Base-by-base conservation (phyloP, 2,113 vertebrate species). In the Tonatia bakeri region DNA sequence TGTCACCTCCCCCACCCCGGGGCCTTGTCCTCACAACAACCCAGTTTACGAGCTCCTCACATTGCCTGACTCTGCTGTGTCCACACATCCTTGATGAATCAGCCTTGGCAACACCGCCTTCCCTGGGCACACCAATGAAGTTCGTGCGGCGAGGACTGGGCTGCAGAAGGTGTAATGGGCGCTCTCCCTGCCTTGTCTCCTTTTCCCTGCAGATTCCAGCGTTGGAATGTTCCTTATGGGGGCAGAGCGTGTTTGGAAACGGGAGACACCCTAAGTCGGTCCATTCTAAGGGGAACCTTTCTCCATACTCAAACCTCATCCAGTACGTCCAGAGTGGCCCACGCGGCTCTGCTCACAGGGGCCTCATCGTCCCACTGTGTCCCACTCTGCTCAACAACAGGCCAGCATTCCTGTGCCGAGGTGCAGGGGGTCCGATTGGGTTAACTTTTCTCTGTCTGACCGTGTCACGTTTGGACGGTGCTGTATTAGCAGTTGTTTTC, bases 401-500 rank as follows among this genome's bases (percentile, higher is more conserved):
- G 83, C 80, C 90, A 0, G 0, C 17, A 38, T 91, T 92, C 97
- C 94, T 65, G 56, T 72, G 12, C 96, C 82, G 50, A 95, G 65
- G 52, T 67, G 92, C 91, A 94, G 94, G 61, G 47, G 50, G 98
- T 98, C 98, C n/a, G 87, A 76, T 96, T 96, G 91, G 95, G 96
- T 98, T 98, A 98, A 98, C 96, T 82, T 82, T 97, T 98, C 96
- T 87, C 98, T 97, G 56, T 98, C 98, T 97, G 96, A 95, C 97
- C 87, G 92, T 97, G 98, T 98, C 98, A 97, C 98, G 84, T 97
- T 97, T 80, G 93, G 97, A 97, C 83, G 97, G 95, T 76, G 97
- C 97, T 94, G 90, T 97, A 95, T 97, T 98, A 96, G 95, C 95
- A 96, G 98, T 98, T 97, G 97, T 98, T 98, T 98, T 91, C 96